Base-by-base conservation (phyloP, 92 coral and sea anemone species). In the Actinostola sp. region DNA sequence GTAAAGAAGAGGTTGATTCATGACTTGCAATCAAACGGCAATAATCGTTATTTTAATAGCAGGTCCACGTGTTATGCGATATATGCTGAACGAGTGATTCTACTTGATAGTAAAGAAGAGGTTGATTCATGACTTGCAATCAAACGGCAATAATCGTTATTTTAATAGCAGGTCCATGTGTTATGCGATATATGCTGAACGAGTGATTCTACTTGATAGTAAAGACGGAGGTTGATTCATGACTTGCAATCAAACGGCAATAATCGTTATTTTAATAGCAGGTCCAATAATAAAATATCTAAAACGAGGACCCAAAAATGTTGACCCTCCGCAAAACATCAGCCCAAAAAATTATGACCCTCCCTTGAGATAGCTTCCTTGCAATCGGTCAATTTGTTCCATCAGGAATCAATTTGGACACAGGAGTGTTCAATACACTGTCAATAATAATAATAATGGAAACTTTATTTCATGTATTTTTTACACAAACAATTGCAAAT, bases 11-110 rank as follows among this genome's bases (percentile, higher is more conserved):
- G 16, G 0, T 21, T 1, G 13, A 30, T 29, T 0, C 11, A 30
- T 36, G 15, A 63, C 44, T 24, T 63, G 49, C 32, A 63, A 62
- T 62, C 50, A 63, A 10, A 35, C 49, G 13, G 29, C 49, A 26
- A 20, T 63, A 63, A 63, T 8, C 6, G 69, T 53, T 53, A 25
- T 13, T 4, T 20, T 15, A 20, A 53, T 19, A 46, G 53, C 19
- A 13, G 2, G 5, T 46, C 53, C 31, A 53, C 8, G 59, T 53
- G 29, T 53, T 4, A 13, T 48, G 19, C 16, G 12, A 13, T 13
- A 16, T 15, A 1, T 4, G 8, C 26, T 16, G 1, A 53, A n/a
- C 59, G 25, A 53, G 25, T 20, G 27, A 20, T 16, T 53, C 59
- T 13, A 53, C 59, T 53, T 53, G 27, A 4, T 36, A 36, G 42